phyloP scores from a whole-genome alignment of 1,140 invertebrate species.

The fruit fly (Drosophila melanogaster) region DNA sequence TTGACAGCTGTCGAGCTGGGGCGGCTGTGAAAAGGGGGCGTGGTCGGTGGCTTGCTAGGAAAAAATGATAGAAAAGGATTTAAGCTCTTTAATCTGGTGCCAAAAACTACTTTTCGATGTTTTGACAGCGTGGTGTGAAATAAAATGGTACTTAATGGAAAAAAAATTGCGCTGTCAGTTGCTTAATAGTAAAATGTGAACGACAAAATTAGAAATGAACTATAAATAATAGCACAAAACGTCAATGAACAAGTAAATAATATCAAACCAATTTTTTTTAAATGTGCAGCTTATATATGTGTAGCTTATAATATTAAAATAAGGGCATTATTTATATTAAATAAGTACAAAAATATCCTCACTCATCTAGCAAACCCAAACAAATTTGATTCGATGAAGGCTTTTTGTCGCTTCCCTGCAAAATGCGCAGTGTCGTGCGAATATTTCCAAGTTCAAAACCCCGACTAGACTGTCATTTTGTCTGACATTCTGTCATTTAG shows the following conservation, averaged over 20 bases:
- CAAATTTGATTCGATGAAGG: slow-evolving; percentile 7
- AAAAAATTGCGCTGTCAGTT: slow-evolving; percentile 18
- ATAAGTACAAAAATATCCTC: too few species aligned
- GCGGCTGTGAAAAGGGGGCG: background rate
- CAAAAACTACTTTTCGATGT: slow-evolving; percentile 68
- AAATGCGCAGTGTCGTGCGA: slow-evolving; percentile 51
- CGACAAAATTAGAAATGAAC: background rate
- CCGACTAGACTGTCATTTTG: slow-evolving; percentile 57
- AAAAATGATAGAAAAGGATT: slow-evolving; percentile 29
- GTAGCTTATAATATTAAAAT: too few species aligned
- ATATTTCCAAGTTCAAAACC: slow-evolving; percentile 68
- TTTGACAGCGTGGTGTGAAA: slow-evolving; percentile 60
- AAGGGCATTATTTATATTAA: too few species aligned
- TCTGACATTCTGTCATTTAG: slow-evolving; percentile 24
- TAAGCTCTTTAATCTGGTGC: slow-evolving; percentile 64
- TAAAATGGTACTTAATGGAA: slow-evolving; percentile 55
- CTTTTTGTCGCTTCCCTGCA: background rate
- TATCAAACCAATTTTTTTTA: too few species aligned
- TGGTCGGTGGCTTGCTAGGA: background rate
- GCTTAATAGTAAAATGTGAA: slow-evolving; percentile 22
- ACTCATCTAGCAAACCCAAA: background rate
- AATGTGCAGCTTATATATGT: too few species aligned
- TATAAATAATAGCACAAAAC: background rate
- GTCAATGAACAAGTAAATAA: background rate
- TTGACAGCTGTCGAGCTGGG: slow-evolving; percentile 61